Percentiles rank a stretch among this genome's conserved stretches.
These are phyloP conservation scores for Octopus bimaculoides DNA, from an alignment of 1,140 invertebrate genomes.

Conservation along the genomic window DNA sequence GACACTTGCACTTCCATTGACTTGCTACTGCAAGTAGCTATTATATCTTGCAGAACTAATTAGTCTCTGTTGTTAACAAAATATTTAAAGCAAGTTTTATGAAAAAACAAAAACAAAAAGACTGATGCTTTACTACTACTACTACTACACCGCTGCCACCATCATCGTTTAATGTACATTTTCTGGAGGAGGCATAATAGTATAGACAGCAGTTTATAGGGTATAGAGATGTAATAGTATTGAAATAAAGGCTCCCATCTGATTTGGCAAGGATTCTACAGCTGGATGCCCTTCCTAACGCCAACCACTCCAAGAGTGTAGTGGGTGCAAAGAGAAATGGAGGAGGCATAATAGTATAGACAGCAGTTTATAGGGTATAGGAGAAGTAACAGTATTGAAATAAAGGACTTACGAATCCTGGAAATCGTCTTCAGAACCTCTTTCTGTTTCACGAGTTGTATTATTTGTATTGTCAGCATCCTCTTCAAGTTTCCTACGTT, in stretches of 20 bases:
- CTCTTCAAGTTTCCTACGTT: constrained; percentile 39
- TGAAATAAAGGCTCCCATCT: too few relatives aligned
- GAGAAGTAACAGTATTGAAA: background rate
- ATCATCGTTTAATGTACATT: too few relatives aligned
- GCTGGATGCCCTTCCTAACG: background rate
- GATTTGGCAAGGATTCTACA: background rate
- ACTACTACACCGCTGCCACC: too few relatives aligned
- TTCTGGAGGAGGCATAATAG: background rate
- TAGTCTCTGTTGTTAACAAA: too few relatives aligned
- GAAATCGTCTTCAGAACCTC: constrained; percentile 49
- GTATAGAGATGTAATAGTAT: too few relatives aligned
- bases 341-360: background rate
- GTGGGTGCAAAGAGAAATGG: background rate
- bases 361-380: background rate
- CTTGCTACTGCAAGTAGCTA: too few relatives aligned
- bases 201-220: background rate
- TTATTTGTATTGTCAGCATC: constrained; percentile 38
- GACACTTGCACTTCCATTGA: too few relatives aligned
- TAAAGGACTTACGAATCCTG: constrained; percentile 44
- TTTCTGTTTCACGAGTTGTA: constrained; percentile 44
- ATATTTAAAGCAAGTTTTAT: too few relatives aligned
- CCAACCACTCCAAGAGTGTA: background rate
- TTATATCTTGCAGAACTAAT: too few relatives aligned
- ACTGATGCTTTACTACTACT: too few relatives aligned
- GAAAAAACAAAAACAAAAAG: too few relatives aligned